A percentile compares a stretch with the other conserved stretches of the same genome.
phyloP scores from a whole-genome alignment of 2,113 vertebrate genomes.

The Etheostoma cragini region DNA sequence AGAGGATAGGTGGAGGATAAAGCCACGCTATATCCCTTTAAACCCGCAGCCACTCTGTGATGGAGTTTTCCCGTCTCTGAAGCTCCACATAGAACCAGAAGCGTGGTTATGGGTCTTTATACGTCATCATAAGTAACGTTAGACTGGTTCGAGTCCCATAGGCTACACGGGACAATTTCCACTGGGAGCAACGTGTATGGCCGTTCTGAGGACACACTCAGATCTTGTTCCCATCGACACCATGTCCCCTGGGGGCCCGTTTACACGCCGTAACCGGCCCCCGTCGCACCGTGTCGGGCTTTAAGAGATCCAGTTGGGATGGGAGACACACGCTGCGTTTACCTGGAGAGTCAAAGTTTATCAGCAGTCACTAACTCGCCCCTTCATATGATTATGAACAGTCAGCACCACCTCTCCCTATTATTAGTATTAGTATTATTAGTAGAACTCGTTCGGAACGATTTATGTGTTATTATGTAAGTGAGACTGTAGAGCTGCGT shows the following conservation, averaged over 20 bases:
- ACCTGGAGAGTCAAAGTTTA: not conserved
- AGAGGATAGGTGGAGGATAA: slow-evolving; percentile 16
- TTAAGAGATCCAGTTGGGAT: not conserved
- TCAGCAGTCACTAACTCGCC: not conserved
- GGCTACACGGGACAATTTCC: no score
- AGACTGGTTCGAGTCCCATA: not conserved
- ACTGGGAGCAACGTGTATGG: not conserved
- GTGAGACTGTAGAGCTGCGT: not conserved
- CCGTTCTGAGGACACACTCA: not conserved
- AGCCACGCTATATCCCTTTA: not conserved
- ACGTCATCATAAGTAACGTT: not conserved
- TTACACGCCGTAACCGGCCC: slow-evolving; percentile 14
- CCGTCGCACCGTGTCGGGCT: not conserved
- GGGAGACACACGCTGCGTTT: not conserved
- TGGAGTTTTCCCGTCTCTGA: slow-evolving; percentile 1
- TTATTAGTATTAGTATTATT: no score
- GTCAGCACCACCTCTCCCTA: not conserved
- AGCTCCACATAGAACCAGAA: not conserved
- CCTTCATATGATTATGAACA: not conserved
- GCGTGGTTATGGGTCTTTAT: not conserved
- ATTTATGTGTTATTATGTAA: slow-evolving; percentile 19
- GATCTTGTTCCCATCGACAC: not conserved
- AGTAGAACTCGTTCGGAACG: no score
- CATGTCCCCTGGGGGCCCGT: not conserved
- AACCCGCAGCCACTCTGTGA: not conserved